Evolutionary conservation across 1,140 invertebrate genomes (phyloP).

Genomic region (Trichoplusia ni): DNA sequence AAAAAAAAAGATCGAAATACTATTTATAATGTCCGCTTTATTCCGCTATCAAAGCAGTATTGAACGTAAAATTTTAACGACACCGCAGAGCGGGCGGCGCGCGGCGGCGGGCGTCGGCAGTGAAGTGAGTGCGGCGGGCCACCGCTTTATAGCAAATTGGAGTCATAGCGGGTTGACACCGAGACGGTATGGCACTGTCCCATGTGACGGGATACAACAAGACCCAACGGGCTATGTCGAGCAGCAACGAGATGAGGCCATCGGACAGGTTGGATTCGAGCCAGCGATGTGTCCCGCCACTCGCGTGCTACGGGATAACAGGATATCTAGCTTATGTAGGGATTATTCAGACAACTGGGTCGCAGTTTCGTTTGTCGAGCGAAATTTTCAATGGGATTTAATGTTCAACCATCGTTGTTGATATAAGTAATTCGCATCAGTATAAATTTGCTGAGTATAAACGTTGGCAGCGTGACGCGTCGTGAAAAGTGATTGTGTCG

Average conservation of each 20-base stretch:
- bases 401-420: background rate
- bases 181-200: conserved; percentile 35
- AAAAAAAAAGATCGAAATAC: conserved; percentile 16
- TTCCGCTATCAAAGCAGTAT: conserved; percentile 15
- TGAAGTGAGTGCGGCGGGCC: conserved; percentile 6
- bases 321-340: conserved; percentile 40
- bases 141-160: conserved; percentile 44
- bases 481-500: background rate
- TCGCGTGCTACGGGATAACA: conserved; percentile 31
- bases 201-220: conserved; percentile 35
- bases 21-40: conserved; percentile 13
- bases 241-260: conserved; percentile 25
- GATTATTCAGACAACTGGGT: conserved; percentile 35
- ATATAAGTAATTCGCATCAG: conserved; percentile 1
- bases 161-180: conserved; percentile 39
- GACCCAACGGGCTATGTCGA: conserved; percentile 30
- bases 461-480: background rate
- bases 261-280: conserved; percentile 40
- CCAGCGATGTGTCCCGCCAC: conserved; percentile 43
- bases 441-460: background rate
- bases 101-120: too few relatives aligned
- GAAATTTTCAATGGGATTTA: conserved; percentile 23
- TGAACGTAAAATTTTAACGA: conserved; percentile 28
- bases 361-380: conserved; percentile 29
- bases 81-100: conserved; percentile 2